Conservation (phyloP, 2,797 vertebrate genomes). For the Setipinna tenuifilis region DNA sequence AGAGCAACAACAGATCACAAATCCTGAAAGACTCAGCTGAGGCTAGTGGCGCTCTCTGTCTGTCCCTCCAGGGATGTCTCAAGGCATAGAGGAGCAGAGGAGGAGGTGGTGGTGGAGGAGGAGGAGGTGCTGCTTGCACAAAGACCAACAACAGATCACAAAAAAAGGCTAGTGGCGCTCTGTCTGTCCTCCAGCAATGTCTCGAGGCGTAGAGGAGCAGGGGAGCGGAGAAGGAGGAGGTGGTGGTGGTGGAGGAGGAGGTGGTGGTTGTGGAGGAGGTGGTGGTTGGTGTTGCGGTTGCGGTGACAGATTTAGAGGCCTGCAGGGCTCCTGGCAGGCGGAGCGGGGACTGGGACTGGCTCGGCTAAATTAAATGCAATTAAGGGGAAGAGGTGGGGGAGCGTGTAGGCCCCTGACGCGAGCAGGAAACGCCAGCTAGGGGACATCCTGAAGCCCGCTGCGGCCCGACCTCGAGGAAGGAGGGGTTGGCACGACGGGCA, state of each 20-base stretch:
- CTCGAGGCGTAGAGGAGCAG: too few species aligned
- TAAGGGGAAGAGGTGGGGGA: slow-evolving; percentile 47
- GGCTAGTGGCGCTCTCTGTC: too few species aligned
- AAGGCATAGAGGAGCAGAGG: too few species aligned
- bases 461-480: slow-evolving; percentile 39
- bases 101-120: not conserved
- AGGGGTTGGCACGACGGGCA: slow-evolving; percentile 55
- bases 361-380: slow-evolving; percentile 57
- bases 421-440: slow-evolving; percentile 51
- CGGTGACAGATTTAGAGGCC: slow-evolving; percentile 1
- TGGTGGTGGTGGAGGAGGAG: not conserved
- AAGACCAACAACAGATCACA: not conserved
- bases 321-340: slow-evolving; percentile 17
- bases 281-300: not conserved
- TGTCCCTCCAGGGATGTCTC: too few species aligned
- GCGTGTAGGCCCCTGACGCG: slow-evolving; percentile 42
- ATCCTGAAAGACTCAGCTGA: too few species aligned
- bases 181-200: too few species aligned
- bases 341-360: slow-evolving; percentile 35
- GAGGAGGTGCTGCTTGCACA: not conserved
- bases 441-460: slow-evolving; percentile 56
- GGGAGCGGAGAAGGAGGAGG: not conserved
- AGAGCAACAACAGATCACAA: slow-evolving; percentile 10
- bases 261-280: not conserved
- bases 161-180: too few species aligned